Conservation (phyloP, 2,113 vertebrate genomes). For the Beaufortia kweichowensis region DNA sequence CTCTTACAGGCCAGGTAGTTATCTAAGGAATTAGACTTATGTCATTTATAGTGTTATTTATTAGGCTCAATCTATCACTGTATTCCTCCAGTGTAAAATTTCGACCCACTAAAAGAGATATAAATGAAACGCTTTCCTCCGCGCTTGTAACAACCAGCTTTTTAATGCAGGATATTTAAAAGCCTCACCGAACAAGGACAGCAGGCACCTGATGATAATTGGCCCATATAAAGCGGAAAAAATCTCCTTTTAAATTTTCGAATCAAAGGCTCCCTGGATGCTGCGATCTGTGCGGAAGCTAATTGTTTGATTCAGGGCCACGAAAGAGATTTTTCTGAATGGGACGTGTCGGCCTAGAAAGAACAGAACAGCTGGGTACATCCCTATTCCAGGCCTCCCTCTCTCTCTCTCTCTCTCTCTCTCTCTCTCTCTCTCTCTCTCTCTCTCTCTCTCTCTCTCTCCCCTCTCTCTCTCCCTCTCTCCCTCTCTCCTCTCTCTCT, state of each 20-base stretch:
- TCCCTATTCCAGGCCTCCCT: conserved; percentile 15
- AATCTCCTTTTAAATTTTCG: conserved; percentile 56
- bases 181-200: conserved; percentile 64
- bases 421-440: background rate
- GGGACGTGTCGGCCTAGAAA: conserved; percentile 36
- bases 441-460: background rate
- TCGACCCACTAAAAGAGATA: conserved; percentile 55
- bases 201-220: conserved; percentile 72
- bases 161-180: conserved; percentile 71
- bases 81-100: conserved; percentile 56
- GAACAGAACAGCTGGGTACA: conserved; percentile 66
- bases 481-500: too few species aligned
- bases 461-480: too few species aligned
- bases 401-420: conserved; percentile 44
- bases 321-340: conserved; percentile 50
- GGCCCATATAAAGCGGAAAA: conserved; percentile 62
- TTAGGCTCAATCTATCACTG: background rate
- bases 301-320: conserved; percentile 67
- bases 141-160: conserved; percentile 68
- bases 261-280: conserved; percentile 63
- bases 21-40: conserved; percentile 22
- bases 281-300: conserved; percentile 60
- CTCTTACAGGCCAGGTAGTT: conserved; percentile 46
- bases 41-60: background rate
- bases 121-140: conserved; percentile 66